Conservation (phyloP, 2,113 vertebrate species). For the Aegotheles bennettii region DNA sequence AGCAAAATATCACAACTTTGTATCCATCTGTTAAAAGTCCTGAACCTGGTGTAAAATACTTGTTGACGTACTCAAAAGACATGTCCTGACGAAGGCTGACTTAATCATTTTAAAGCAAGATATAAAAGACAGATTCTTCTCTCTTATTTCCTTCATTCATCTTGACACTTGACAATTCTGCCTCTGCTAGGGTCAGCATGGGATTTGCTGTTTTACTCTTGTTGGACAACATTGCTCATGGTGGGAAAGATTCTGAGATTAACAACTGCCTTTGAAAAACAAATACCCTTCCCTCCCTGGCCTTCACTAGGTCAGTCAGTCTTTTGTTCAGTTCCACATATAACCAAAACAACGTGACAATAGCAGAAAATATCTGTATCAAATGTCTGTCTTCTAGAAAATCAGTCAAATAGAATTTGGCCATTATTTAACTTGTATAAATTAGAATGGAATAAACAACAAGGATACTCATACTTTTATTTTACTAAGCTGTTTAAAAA, state of each 20-base stretch:
- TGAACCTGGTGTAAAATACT: background rate
- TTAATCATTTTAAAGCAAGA: background rate
- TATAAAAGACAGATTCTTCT: constrained; percentile 6
- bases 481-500: background rate
- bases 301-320: background rate
- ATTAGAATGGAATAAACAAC: background rate
- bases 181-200: background rate
- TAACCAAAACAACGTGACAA: background rate
- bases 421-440: background rate
- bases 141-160: background rate
- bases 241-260: background rate
- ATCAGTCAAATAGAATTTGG: background rate
- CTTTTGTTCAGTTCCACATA: background rate
- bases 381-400: background rate
- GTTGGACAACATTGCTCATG: background rate
- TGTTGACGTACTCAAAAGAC: background rate
- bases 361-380: background rate
- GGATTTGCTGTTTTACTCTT: background rate
- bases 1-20: background rate
- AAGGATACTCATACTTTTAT: background rate
- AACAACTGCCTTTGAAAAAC: background rate
- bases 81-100: background rate
- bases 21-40: background rate
- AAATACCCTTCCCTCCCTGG: background rate
- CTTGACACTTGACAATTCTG: background rate